Evolutionary conservation across 2,113 vertebrate genomes (phyloP).

Genomic region (Ifrita kowaldi): DNA sequence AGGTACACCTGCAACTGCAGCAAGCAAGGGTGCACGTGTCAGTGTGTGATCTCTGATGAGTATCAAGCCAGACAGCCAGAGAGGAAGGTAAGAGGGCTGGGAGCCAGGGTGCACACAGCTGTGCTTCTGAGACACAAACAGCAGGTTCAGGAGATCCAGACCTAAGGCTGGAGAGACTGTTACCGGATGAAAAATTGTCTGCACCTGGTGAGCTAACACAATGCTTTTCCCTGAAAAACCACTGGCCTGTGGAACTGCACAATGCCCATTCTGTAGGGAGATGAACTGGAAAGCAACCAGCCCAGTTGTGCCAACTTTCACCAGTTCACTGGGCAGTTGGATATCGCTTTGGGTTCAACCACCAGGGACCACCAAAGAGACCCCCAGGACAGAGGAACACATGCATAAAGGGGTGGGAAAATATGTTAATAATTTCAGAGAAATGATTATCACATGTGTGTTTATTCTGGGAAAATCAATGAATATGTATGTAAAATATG

Average conservation of each 20-base stretch:
- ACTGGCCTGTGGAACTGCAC: background rate
- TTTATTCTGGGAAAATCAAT: background rate
- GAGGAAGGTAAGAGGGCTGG: background rate
- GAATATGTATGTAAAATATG: background rate
- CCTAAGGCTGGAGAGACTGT: background rate
- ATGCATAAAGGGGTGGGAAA: fast-evolving
- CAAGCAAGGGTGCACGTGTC: fast-evolving
- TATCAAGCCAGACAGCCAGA: background rate
- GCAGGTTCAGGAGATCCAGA: background rate
- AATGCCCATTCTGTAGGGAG: background rate
- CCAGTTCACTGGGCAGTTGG: background rate
- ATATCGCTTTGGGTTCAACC: background rate
- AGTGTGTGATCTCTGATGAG: background rate
- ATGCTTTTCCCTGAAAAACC: background rate
- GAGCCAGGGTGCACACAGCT: background rate
- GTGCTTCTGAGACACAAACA: background rate
- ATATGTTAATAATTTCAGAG: background rate
- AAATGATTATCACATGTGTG: background rate
- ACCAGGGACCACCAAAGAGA: background rate
- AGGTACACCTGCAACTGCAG: background rate
- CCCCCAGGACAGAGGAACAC: background rate
- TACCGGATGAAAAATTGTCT: background rate
- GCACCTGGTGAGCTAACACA: background rate
- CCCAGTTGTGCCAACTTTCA: background rate
- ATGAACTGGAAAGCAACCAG: background rate